Evolutionary conservation across 1,140 invertebrate genomes (phyloP).

Genomic region (Lithobius niger): DNA sequence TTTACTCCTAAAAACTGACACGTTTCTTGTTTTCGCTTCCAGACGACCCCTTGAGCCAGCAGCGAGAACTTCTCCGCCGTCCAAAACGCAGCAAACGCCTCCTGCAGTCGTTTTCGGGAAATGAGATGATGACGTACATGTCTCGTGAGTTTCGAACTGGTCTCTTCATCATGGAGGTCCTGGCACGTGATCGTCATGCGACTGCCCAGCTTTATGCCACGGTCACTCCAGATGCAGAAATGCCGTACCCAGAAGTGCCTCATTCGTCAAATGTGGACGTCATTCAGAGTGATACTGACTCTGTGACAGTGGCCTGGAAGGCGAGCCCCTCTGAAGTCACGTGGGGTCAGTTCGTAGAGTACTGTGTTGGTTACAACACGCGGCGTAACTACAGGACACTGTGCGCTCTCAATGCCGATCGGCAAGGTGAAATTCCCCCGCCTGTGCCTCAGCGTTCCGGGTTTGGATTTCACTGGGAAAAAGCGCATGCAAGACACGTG

Average conservation of each 20-base stretch:
- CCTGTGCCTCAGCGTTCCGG: conserved; percentile 15
- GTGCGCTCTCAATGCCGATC: conserved; percentile 23
- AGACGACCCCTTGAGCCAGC: conserved; percentile 2
- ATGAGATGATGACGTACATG: conserved; percentile 17
- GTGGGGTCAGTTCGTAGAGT: conserved; percentile 17
- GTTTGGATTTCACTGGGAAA: conserved; percentile 24
- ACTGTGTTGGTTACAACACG: conserved; percentile 25
- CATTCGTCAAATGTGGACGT: conserved; percentile 17
- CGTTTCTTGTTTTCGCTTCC: not conserved
- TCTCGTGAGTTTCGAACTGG: conserved; percentile 15
- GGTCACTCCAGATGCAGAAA: conserved; percentile 10
- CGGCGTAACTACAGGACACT: conserved; percentile 22
- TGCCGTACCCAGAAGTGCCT: conserved; percentile 21
- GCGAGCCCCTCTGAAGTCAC: conserved; percentile 12
- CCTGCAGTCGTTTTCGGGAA: conserved; percentile 16
- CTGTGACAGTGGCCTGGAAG: conserved; percentile 22
- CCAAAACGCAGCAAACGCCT: conserved; percentile 7
- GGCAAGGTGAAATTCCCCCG: conserved; percentile 19
- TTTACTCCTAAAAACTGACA: not conserved
- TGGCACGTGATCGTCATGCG: conserved; percentile 16
- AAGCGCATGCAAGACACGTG: conserved; percentile 9
- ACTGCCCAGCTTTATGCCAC: conserved; percentile 19
- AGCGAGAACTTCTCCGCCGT: conserved; percentile 4
- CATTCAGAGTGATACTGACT: conserved; percentile 11
- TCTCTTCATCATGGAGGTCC: conserved; percentile 22